Evolutionary conservation across 2,888 invertebrate genomes (phyloP).

Genomic region (Caenorhabditis japonica): DNA sequence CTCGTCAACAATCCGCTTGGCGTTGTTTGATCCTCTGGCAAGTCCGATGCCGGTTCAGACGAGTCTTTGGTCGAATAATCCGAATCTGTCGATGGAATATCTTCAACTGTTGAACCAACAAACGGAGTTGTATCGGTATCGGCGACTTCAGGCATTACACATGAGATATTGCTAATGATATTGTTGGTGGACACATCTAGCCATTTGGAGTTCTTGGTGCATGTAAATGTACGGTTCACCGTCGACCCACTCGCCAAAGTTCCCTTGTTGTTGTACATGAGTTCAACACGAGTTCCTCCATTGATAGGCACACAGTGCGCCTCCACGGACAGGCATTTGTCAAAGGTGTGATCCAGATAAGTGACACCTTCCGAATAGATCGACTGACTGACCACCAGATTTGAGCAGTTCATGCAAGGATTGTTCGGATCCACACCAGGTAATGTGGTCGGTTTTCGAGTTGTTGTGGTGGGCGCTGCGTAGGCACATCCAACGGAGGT

Average conservation of each 20-base stretch:
- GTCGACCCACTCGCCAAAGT: conserved; percentile 12
- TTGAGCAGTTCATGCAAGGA: conserved; percentile 62
- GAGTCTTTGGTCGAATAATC: conserved; percentile 32
- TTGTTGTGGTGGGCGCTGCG: conserved; percentile 39
- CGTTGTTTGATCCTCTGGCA: conserved; percentile 39
- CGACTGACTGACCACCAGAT: conserved; percentile 56
- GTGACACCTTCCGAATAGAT: conserved; percentile 51
- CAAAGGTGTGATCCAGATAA: conserved; percentile 55
- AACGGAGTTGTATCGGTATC: conserved; percentile 31
- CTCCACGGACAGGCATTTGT: conserved; percentile 53
- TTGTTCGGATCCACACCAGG: conserved; percentile 47
- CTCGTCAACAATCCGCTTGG: conserved; percentile 11
- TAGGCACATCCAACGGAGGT: conserved; percentile 59
- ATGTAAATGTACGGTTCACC: conserved; percentile 57
- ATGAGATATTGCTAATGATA: conserved; percentile 56
- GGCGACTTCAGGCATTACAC: conserved; percentile 41
- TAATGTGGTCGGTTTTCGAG: conserved; percentile 44
- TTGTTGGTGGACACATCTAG: conserved; percentile 36
- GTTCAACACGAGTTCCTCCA: conserved; percentile 38
- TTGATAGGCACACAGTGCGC: conserved; percentile 60
- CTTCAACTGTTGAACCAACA: conserved; percentile 23
- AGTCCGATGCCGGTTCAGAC: conserved; percentile 17
- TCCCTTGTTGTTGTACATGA: conserved; percentile 40
- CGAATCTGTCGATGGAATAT: conserved; percentile 35
- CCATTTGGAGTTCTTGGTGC: conserved; percentile 54